phyloP scores from a whole-genome alignment of 1,140 invertebrate genomes.

The Oncopeltus fasciatus region DNA sequence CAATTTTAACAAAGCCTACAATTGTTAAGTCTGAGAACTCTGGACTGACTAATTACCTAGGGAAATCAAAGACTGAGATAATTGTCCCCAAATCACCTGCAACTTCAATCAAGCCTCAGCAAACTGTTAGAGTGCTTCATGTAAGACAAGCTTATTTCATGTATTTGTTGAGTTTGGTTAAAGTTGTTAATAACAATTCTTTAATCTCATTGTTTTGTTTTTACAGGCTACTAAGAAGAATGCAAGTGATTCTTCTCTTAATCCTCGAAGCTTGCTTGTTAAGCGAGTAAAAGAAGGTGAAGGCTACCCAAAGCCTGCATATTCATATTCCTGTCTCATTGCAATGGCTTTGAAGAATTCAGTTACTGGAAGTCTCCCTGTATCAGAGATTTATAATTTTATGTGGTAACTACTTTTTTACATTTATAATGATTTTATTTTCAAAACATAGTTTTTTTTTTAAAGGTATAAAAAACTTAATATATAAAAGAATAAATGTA shows the following conservation, averaged over 20 bases:
- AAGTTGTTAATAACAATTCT: too few species aligned
- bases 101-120: neutral
- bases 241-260: neutral
- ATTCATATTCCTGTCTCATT: conserved; percentile 94
- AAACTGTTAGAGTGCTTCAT: neutral
- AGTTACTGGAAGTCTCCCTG: conserved; percentile 79
- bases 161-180: too few species aligned
- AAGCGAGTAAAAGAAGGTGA: conserved; percentile 24
- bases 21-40: neutral
- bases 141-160: too few species aligned
- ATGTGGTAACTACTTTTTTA: conserved; percentile 65
- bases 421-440: too few species aligned
- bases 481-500: too few species aligned
- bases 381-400: conserved; percentile 97
- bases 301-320: conserved; percentile 86
- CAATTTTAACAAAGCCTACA: neutral
- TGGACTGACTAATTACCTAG: neutral
- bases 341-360: conserved; percentile 96
- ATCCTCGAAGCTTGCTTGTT: neutral
- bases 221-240: neutral
- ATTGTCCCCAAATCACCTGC: neutral
- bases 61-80: neutral
- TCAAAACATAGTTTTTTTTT: too few species aligned
- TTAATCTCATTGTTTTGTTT: neutral
- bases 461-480: too few species aligned